Base-by-base conservation (phyloP, 2,888 invertebrate genomes). In the Brachypalpus laphriformis region DNA sequence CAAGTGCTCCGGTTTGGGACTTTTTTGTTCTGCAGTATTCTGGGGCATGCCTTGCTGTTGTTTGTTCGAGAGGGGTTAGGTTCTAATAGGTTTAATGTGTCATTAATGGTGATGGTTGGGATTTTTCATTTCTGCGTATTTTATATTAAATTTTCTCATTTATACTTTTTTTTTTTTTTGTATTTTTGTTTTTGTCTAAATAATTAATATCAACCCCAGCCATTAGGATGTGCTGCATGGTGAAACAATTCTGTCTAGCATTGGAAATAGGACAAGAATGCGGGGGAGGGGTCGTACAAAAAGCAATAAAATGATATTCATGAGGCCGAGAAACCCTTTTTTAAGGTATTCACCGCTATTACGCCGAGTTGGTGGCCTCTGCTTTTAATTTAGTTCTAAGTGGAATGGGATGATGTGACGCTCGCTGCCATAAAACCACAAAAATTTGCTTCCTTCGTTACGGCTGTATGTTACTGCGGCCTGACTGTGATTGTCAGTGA, bases 51-150 rank as follows among this genome's bases (percentile, higher is more conserved):
- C 14, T n/a, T n/a, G n/a, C 6, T 6, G 40, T 18, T 45, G 40
- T 40, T 40, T 40, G 40, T 9, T 47, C 47, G 47, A 4, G 20
- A 47, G 47, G 47, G 47, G 9, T 20, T 47, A 20, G 47, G 31
- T 47, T 45, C 61, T 54, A 74, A 65, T 56, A 63, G 61, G 63
- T 74, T 74, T 74, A 63, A 63, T 74, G 74, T 74, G 74, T 74
- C 74, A 74, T 74, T 65, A 74, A 56, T 65, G 56, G n/a, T 34
- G 65, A 65, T 63, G 74, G 65, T 56, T 74, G 51, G 61, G 31
- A 34, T 45, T 45, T 56, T 31, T 45, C 25, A 18, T 25, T 49
- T 49, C 45, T 45, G 18, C 31, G 47, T 47, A 20, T 47, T 40
- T 61, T 49, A 37, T 49, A 72, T 72, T 72, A 61, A 72, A 59